These are phyloP conservation scores for Stenopsyche tienmushanensis DNA, from an alignment of 1,140 invertebrate species.

Conservation along the genomic window DNA sequence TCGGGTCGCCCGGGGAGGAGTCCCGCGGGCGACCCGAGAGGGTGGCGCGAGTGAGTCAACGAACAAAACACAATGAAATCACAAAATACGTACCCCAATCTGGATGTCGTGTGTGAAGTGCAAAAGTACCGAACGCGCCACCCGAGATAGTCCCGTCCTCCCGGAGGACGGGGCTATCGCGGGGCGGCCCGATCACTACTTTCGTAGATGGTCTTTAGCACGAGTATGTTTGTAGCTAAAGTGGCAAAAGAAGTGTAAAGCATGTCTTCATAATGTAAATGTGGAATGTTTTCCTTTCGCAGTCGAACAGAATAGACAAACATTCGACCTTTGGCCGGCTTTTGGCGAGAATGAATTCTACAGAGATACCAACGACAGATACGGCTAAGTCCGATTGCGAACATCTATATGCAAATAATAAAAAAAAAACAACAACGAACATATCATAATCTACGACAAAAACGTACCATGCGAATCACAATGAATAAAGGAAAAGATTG, in stretches of 20 bases:
- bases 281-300: constrained; percentile 26
- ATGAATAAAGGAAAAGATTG: too few relatives aligned
- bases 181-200: constrained; percentile 5
- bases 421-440: not conserved
- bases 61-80: constrained; percentile 36
- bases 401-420: not conserved
- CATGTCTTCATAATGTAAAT: constrained; percentile 29
- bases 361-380: too few relatives aligned
- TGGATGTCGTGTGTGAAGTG: constrained; percentile 31
- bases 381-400: too few relatives aligned
- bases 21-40: constrained; percentile 18
- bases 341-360: too few relatives aligned
- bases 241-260: constrained; percentile 31
- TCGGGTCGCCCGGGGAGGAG: constrained; percentile 20
- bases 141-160: not conserved
- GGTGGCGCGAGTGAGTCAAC: constrained; percentile 21
- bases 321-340: too few relatives aligned
- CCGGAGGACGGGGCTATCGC: too few relatives aligned
- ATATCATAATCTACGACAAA: not conserved
- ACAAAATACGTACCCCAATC: constrained; percentile 40
- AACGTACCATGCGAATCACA: too few relatives aligned
- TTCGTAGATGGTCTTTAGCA: constrained; percentile 14
- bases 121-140: not conserved
- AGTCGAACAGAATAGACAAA: too few relatives aligned
- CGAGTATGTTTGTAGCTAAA: constrained; percentile 37